A percentile compares a stretch with the other conserved stretches of the same genome.
These are phyloP conservation scores for Leptocoma aspasia DNA, from an alignment of 2,113 vertebrate species.

Conservation along the genomic window DNA sequence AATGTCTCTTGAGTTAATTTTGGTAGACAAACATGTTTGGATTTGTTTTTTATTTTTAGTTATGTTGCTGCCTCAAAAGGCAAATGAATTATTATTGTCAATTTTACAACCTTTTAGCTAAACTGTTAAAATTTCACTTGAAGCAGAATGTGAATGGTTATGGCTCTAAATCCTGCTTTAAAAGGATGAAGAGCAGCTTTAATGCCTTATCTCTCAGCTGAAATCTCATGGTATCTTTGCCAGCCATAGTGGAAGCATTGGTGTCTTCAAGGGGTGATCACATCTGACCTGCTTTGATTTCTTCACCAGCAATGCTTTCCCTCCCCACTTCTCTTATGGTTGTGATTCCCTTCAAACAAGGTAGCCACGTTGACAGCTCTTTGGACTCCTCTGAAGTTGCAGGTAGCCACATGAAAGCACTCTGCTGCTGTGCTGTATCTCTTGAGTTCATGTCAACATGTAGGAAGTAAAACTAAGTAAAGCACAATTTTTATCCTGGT, in stretches of 20 bases:
- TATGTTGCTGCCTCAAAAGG: not conserved
- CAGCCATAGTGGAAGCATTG: not conserved
- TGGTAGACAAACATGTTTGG: not conserved
- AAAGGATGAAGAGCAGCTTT: not conserved
- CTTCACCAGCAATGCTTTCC: not conserved
- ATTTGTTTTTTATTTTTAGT: not conserved
- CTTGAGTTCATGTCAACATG: not conserved
- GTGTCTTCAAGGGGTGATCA: not conserved
- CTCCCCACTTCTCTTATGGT: not conserved
- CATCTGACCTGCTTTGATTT: not conserved
- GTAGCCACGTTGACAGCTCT: not conserved
- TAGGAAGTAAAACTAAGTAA: not conserved
- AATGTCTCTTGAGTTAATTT: not conserved
- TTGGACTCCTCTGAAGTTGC: not conserved
- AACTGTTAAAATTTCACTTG: not conserved
- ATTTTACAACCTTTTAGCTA: not conserved
- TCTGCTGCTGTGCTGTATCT: not conserved
- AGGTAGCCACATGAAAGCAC: not conserved
- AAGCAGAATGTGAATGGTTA: not conserved
- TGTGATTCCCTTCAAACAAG: not conserved
- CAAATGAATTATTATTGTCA: not conserved
- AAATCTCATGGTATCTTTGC: not conserved
- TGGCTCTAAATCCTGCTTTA: not conserved
- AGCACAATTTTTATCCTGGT: not conserved
- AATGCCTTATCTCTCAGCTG: not conserved